These are phyloP conservation scores for Limonius californicus DNA, from an alignment of 1,140 invertebrate genomes.

Conservation along the genomic window DNA sequence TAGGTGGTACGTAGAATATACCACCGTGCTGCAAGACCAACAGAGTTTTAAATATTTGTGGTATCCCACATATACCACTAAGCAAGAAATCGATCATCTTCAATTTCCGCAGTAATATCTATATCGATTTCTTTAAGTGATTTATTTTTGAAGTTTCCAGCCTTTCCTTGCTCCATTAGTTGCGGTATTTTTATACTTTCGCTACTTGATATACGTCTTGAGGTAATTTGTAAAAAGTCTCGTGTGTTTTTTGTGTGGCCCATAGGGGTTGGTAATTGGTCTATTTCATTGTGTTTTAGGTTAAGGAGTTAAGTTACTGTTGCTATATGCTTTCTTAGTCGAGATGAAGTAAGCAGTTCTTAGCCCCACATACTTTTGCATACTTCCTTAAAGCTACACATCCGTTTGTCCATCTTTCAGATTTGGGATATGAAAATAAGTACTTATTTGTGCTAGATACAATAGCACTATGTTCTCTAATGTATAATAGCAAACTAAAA, in stretches of 20 bases:
- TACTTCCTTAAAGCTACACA: conserved; percentile 29
- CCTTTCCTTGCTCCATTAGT: too few species aligned
- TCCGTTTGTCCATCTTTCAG: background rate
- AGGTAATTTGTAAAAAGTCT: too few species aligned
- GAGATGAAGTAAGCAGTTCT: conserved; percentile 26
- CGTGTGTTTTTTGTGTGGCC: background rate
- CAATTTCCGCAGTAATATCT: too few species aligned
- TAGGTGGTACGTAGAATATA: too few species aligned
- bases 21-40: too few species aligned
- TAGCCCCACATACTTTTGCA: conserved; percentile 31
- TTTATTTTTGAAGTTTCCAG: too few species aligned
- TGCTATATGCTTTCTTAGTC: background rate
- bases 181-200: too few species aligned
- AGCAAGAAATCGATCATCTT: too few species aligned
- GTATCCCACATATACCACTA: too few species aligned
- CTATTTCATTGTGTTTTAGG: background rate
- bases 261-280: background rate
- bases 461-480: background rate
- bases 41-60: too few species aligned
- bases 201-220: too few species aligned
- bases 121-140: too few species aligned
- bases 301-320: background rate
- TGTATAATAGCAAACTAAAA: background rate
- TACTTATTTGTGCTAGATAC: background rate
- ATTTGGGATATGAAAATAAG: background rate